phyloP scores from a whole-genome alignment of 2,797 vertebrate species.

The Aulostomus chinensis region DNA sequence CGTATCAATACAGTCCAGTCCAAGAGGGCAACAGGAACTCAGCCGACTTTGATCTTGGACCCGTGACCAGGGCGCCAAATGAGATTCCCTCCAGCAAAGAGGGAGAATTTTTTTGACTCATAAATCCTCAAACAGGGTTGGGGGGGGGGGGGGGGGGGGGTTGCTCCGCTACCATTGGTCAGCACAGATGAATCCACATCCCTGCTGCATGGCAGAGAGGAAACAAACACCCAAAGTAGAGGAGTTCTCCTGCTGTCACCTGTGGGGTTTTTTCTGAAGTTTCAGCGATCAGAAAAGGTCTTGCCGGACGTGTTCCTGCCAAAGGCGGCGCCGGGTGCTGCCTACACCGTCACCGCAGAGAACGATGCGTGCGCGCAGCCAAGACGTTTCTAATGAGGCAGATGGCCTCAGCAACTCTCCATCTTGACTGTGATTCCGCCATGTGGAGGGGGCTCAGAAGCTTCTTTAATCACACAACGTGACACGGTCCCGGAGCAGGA shows the following conservation, averaged over 20 bases:
- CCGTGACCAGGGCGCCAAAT: conserved; percentile 11
- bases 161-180: neutral
- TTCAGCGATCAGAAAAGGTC: conserved; percentile 1
- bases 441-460: conserved; percentile 22
- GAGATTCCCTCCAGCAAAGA: conserved; percentile 18
- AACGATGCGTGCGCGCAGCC: conserved; percentile 5
- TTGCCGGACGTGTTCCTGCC: conserved; percentile 5
- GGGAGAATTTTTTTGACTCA: conserved; percentile 8
- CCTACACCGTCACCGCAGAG: conserved; percentile 26
- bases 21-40: conserved; percentile 12
- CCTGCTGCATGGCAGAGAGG: neutral
- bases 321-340: conserved; percentile 34
- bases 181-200: conserved; percentile 17
- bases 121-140: conserved; percentile 22
- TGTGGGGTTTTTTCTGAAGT: neutral
- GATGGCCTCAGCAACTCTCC: conserved; percentile 49
- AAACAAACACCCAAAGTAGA: neutral
- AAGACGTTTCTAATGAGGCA: conserved; percentile 39
- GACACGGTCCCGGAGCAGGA: conserved; percentile 25
- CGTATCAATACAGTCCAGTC: neutral
- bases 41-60: conserved; percentile 25
- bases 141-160: too few species aligned
- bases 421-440: conserved; percentile 39
- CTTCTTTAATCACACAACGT: conserved; percentile 39
- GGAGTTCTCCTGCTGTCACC: neutral